A percentile compares a stretch with the other conserved stretches of the same genome.
Evolutionary conservation across 1,140 invertebrate species (phyloP).

Genomic region (Scaptodrosophila lebanonensis): DNA sequence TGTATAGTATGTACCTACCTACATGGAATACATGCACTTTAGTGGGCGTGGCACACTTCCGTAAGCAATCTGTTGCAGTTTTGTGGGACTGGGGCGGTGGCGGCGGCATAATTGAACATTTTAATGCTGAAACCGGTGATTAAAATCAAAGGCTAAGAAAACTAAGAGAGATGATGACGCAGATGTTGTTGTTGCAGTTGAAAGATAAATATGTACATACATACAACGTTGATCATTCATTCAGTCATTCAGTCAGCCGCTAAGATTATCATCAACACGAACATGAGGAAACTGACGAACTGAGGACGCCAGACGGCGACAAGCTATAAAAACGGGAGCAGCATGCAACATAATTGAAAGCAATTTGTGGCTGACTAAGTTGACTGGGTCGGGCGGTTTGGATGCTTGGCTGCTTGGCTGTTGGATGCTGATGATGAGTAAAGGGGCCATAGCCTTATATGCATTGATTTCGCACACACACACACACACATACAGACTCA

Average conservation of each 20-base stretch:
- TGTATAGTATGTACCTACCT: not conserved
- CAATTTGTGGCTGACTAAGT: conserved; percentile 70
- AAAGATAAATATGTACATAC: conserved; percentile 69
- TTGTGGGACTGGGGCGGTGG: conserved; percentile 22
- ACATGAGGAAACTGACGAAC: conserved; percentile 26
- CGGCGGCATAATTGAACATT: conserved; percentile 66
- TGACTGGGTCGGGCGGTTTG: conserved; percentile 15
- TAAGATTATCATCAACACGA: conserved; percentile 64
- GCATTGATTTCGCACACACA: conserved; percentile 60
- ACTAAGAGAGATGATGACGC: not conserved
- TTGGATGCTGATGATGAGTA: not conserved
- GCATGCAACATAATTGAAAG: conserved; percentile 73
- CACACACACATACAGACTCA: conserved; percentile 5
- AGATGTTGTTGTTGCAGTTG: conserved; percentile 48
- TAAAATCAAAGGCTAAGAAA: conserved; percentile 61
- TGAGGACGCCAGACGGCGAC: conserved; percentile 31
- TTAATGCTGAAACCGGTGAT: conserved; percentile 69
- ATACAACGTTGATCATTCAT: conserved; percentile 58
- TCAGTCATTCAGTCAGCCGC: too few species aligned
- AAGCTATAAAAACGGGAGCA: conserved; percentile 70
- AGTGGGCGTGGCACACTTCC: conserved; percentile 67
- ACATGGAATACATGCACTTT: conserved; percentile 44
- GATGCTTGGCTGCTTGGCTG: not conserved
- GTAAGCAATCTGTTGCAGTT: conserved; percentile 67
- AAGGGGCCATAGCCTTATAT: not conserved